Percentiles rank a stretch among this genome's conserved stretches.
These are phyloP conservation scores for Napeogenes sylphis DNA, from an alignment of 2,888 invertebrate genomes.

Conservation along the genomic window DNA sequence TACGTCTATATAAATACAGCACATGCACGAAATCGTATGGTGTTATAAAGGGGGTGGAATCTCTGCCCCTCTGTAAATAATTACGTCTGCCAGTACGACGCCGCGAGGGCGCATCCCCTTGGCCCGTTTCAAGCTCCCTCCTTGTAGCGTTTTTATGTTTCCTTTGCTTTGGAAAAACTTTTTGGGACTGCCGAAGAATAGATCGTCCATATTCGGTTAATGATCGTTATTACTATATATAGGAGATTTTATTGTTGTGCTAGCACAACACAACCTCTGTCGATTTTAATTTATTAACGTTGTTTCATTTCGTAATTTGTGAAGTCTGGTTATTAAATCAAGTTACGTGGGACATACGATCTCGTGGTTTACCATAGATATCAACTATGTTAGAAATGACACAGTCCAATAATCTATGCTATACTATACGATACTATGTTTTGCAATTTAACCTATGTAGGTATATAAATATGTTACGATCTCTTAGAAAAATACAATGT, in stretches of 20 bases:
- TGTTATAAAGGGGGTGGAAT: conserved; percentile 47
- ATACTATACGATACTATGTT: no score
- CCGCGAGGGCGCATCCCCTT: conserved; percentile 49
- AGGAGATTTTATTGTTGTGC: conserved; percentile 21
- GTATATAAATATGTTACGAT: no score
- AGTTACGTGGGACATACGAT: no score
- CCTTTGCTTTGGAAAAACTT: conserved; percentile 20
- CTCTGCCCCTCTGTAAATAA: conserved; percentile 68
- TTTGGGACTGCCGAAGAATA: conserved; percentile 27
- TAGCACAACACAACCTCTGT: no score
- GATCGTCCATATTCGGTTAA: conserved; percentile 11
- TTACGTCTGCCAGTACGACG: conserved; percentile 52
- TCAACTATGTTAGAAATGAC: no score
- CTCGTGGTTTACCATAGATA: no score
- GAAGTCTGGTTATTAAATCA: conserved; percentile 10
- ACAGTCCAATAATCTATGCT: no score
- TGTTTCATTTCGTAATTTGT: conserved; percentile 12
- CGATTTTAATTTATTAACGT: not conserved
- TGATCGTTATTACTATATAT: conserved; percentile 11
- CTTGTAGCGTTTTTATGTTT: conserved; percentile 27
- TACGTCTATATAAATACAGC: conserved; percentile 24
- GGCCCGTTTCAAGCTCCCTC: conserved; percentile 22
- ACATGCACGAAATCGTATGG: conserved; percentile 28
- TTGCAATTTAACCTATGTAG: no score
- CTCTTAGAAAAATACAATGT: no score